Evolutionary conservation across 2,113 vertebrate species (phyloP).

Genomic region (Zosterops japonicus): DNA sequence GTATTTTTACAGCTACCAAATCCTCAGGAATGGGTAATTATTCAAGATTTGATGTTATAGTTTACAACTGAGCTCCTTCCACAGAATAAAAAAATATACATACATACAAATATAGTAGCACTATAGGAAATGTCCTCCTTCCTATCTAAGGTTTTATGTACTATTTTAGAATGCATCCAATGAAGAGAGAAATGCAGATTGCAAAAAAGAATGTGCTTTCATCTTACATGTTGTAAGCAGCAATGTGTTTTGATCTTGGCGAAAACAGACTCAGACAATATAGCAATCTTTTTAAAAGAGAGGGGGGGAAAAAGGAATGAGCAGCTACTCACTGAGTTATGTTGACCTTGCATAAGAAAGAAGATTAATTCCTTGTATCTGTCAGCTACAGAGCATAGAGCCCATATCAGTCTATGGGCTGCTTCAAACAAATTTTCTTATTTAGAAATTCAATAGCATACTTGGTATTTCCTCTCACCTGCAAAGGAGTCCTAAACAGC

Average conservation of each 20-base stretch:
- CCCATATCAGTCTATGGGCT: background rate
- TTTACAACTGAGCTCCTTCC: constrained; percentile 49
- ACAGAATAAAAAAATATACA: background rate
- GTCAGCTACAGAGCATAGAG: background rate
- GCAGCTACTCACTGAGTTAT: background rate
- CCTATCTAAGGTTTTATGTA: background rate
- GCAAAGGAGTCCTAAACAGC: constrained; percentile 12
- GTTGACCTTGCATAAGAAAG: background rate
- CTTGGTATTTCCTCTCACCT: constrained; percentile 1
- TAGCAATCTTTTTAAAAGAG: background rate
- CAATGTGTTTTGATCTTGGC: background rate
- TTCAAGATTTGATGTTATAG: constrained; percentile 74
- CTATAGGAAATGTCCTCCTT: background rate
- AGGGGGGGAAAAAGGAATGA: rapidly evolving
- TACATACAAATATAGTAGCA: background rate
- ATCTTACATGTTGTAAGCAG: constrained; percentile 9
- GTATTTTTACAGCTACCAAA: constrained; percentile 75
- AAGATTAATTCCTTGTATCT: background rate
- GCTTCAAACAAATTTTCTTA: background rate
- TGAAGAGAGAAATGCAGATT: constrained; percentile 28
- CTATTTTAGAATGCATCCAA: constrained; percentile 16
- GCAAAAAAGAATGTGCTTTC: constrained; percentile 45
- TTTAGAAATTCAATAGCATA: background rate
- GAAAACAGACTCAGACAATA: background rate
- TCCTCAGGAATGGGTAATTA: constrained; percentile 79